Percentiles rank a stretch among this genome's conserved stretches.
Conservation (phyloP, 2,888 invertebrate species). For the Cryptus viduatorius region DNA sequence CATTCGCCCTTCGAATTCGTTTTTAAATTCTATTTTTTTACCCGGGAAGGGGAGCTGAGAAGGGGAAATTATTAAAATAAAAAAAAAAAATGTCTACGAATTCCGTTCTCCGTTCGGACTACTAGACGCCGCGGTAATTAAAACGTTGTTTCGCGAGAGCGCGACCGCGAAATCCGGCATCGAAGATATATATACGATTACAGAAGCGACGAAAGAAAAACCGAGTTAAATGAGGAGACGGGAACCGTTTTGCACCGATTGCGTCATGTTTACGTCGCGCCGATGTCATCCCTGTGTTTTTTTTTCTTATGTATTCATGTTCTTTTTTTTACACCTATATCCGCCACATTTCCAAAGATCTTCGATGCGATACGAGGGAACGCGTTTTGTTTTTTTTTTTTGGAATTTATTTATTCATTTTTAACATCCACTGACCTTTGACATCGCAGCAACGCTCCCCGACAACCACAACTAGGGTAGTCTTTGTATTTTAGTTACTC, state of each 20-base stretch:
- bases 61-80: too few relatives aligned
- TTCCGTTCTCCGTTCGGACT: too few relatives aligned
- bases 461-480: background rate
- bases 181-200: background rate
- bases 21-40: too few relatives aligned
- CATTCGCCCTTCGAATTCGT: too few relatives aligned
- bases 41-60: too few relatives aligned
- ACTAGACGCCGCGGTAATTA: too few relatives aligned
- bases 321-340: background rate
- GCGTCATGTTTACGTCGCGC: slow-evolving; percentile 36
- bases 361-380: background rate
- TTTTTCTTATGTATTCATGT: background rate
- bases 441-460: slow-evolving; percentile 25
- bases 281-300: background rate
- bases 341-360: background rate
- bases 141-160: too few relatives aligned
- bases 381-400: background rate
- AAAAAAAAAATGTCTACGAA: too few relatives aligned
- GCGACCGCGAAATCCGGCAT: too few relatives aligned
- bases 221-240: too few relatives aligned
- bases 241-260: slow-evolving; percentile 12
- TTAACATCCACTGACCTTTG: slow-evolving; percentile 28
- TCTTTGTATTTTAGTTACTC: slow-evolving; percentile 41
- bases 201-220: slow-evolving; percentile 9
- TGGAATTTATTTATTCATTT: background rate